Conservation (phyloP, 1,140 invertebrate genomes). For the Tigriopus japonicus region DNA sequence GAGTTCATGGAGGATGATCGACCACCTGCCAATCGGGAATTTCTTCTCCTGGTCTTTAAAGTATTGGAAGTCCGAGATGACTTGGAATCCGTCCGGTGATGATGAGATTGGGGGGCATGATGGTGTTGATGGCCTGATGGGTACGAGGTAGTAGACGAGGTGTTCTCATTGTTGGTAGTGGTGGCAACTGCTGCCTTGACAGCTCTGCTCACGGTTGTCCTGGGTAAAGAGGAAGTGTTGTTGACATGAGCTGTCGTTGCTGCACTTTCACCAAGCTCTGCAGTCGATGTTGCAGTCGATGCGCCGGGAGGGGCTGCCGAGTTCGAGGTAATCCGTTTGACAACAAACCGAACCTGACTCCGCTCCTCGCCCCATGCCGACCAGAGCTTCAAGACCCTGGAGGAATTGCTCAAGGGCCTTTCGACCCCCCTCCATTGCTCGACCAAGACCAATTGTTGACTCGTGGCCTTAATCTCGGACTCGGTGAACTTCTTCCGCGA, state of each 20-base stretch:
- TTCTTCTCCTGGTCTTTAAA: not conserved
- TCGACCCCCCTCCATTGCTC: conserved; percentile 30
- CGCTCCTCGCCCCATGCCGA: conserved; percentile 50
- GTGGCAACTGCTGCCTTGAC: too few relatives aligned
- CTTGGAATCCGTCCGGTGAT: conserved; percentile 17
- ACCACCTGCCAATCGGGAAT: too few relatives aligned
- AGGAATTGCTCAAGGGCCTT: conserved; percentile 40
- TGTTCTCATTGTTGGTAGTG: too few relatives aligned
- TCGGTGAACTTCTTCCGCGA: conserved; percentile 25
- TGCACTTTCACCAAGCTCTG: not conserved
- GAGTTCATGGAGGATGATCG: too few relatives aligned
- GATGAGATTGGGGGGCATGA: too few relatives aligned
- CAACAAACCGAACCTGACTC: conserved; percentile 37
- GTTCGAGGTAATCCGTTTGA: conserved; percentile 23
- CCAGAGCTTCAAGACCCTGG: conserved; percentile 46
- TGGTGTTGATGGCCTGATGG: too few relatives aligned
- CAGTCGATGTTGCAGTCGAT: not conserved
- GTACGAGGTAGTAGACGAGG: too few relatives aligned
- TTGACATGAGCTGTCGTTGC: not conserved
- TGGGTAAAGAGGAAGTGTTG: conserved; percentile 6
- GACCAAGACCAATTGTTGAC: not conserved
- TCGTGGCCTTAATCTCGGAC: conserved; percentile 12
- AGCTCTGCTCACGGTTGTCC: not conserved
- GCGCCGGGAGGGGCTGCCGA: conserved; percentile 18
- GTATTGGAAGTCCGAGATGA: conserved; percentile 16